Evolutionary conservation across 1,140 invertebrate species (phyloP).

Genomic region (Myzus persicae): DNA sequence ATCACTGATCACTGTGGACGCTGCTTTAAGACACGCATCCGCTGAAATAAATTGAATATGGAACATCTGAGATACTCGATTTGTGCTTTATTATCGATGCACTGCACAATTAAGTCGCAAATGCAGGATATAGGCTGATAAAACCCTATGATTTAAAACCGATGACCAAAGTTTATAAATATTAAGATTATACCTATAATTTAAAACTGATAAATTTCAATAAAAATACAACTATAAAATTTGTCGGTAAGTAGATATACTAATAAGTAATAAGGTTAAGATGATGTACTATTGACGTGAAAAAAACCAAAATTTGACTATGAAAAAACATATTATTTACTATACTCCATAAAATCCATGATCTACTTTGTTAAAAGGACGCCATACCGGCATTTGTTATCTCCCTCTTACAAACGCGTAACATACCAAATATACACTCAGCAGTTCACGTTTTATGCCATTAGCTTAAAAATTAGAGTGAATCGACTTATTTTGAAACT

Average conservation of each 20-base stretch:
- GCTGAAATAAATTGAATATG: conserved; percentile 70
- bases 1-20: conserved; percentile 81
- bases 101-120: not conserved
- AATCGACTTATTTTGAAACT: no score
- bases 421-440: no score
- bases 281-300: not conserved
- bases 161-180: not conserved
- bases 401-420: no score
- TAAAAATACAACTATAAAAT: not conserved
- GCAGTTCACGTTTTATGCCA: no score
- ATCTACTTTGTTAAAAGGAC: not conserved
- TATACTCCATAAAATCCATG: not conserved
- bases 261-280: not conserved
- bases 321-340: no score
- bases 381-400: no score
- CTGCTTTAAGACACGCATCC: conserved; percentile 91
- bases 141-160: not conserved
- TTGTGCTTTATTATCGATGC: not conserved
- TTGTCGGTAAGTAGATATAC: not conserved
- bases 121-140: not conserved
- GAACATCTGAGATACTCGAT: not conserved
- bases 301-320: not conserved
- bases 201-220: not conserved
- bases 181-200: not conserved
- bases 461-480: no score